Evolutionary conservation across 1,140 invertebrate species (phyloP).

Genomic region (Cherax quadricarinatus): DNA sequence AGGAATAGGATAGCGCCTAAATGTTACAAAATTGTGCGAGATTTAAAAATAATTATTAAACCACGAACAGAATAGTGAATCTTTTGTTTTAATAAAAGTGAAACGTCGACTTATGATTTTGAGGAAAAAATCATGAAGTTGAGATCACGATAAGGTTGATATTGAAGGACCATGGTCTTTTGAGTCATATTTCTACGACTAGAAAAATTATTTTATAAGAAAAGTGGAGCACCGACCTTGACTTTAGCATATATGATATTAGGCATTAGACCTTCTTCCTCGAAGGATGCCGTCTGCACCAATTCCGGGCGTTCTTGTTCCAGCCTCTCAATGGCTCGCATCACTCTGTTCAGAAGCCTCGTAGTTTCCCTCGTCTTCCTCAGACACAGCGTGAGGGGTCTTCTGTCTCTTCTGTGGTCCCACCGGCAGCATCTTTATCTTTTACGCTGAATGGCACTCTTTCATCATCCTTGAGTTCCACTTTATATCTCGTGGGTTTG

Average conservation of each 20-base stretch:
- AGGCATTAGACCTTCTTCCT: neutral
- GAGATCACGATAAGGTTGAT: no score
- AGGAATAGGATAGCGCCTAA: no score
- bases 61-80: no score
- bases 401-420: neutral
- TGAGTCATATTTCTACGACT: no score
- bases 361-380: slow-evolving; percentile 51
- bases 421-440: neutral
- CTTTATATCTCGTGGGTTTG: neutral
- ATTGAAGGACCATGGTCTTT: no score
- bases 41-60: no score
- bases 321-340: slow-evolving; percentile 48
- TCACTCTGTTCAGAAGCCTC: slow-evolving; percentile 38
- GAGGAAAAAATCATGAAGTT: no score
- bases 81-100: no score
- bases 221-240: neutral
- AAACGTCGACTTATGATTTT: no score
- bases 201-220: no score
- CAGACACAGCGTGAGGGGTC: neutral
- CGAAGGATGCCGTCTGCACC: slow-evolving; percentile 25
- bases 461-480: neutral
- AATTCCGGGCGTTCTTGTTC: slow-evolving; percentile 47
- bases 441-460: neutral
- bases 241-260: no score
- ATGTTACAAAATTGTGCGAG: no score